Conservation (phyloP, 2,888 invertebrate species). For the Pecten maximus region DNA sequence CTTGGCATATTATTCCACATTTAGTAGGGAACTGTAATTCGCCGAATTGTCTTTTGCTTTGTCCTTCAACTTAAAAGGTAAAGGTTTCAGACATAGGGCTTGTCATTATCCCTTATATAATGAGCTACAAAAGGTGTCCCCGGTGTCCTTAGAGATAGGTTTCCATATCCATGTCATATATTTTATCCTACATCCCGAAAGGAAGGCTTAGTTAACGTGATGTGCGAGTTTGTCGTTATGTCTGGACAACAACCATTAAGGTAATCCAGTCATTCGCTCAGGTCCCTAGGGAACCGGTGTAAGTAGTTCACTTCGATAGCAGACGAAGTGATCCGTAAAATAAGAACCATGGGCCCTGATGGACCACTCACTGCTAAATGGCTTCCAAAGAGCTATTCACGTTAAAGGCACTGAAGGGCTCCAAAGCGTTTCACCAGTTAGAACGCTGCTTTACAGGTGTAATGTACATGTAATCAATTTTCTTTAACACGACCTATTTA, state of each 20-base stretch:
- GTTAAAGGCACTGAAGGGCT: neutral
- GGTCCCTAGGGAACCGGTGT: neutral
- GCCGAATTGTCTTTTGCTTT: no score
- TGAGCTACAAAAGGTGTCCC: no score
- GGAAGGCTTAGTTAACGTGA: neutral
- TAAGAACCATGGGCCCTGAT: neutral
- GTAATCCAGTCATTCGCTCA: neutral
- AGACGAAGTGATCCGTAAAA: conserved; percentile 3
- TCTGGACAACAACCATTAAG: neutral
- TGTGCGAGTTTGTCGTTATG: neutral
- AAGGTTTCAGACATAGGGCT: no score
- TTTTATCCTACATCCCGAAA: neutral
- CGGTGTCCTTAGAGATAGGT: no score
- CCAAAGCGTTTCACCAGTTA: neutral
- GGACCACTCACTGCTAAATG: conserved; percentile 8
- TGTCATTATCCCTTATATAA: no score
- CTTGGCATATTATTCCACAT: no score
- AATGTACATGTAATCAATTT: neutral
- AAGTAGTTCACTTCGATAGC: neutral
- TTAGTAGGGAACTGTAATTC: no score
- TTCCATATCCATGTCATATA: no score
- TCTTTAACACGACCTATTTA: neutral
- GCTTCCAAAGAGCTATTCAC: neutral
- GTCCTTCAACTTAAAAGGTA: no score
- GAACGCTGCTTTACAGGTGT: neutral